A percentile compares a stretch with the other conserved stretches of the same genome.
Conservation (phyloP, 2,797 vertebrate species). For the Carapus acus region DNA sequence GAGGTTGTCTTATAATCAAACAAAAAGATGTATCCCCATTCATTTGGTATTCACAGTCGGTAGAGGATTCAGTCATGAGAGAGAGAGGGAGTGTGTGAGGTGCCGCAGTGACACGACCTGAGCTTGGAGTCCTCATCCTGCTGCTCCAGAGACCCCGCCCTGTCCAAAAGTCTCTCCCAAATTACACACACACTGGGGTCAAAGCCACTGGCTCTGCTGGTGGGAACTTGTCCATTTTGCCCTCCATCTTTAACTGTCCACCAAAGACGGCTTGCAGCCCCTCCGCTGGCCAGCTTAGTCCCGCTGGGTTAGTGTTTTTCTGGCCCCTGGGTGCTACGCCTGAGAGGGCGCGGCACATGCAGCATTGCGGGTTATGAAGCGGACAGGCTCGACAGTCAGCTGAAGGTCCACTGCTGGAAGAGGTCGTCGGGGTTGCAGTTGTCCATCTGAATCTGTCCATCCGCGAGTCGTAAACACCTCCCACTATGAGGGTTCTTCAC, state of each 20-base stretch:
- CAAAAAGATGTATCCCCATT: constrained; percentile 6
- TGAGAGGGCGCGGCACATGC: constrained; percentile 19
- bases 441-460: constrained; percentile 66
- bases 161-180: constrained; percentile 19
- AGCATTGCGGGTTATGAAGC: constrained; percentile 27
- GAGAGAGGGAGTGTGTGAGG: constrained; percentile 30
- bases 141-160: too few relatives aligned
- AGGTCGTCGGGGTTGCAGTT: constrained; percentile 72
- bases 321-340: constrained; percentile 16
- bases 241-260: constrained; percentile 29
- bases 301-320: constrained; percentile 10
- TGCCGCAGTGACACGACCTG: too few relatives aligned
- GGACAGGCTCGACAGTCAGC: constrained; percentile 61
- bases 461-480: constrained; percentile 74
- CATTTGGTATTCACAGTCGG: too few relatives aligned
- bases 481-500: constrained; percentile 79
- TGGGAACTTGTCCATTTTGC: constrained; percentile 24
- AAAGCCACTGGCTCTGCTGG: not conserved
- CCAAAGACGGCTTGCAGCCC: constrained; percentile 15
- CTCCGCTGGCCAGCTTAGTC: constrained; percentile 19
- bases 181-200: too few relatives aligned
- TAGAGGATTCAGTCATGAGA: too few relatives aligned
- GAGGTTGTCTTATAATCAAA: constrained; percentile 30
- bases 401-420: constrained; percentile 82
- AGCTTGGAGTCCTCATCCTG: too few relatives aligned